Percentiles rank a stretch among this genome's conserved stretches.
phyloP scores from a whole-genome alignment of 2,797 vertebrate genomes.

The Helicolenus hilgendorfi region DNA sequence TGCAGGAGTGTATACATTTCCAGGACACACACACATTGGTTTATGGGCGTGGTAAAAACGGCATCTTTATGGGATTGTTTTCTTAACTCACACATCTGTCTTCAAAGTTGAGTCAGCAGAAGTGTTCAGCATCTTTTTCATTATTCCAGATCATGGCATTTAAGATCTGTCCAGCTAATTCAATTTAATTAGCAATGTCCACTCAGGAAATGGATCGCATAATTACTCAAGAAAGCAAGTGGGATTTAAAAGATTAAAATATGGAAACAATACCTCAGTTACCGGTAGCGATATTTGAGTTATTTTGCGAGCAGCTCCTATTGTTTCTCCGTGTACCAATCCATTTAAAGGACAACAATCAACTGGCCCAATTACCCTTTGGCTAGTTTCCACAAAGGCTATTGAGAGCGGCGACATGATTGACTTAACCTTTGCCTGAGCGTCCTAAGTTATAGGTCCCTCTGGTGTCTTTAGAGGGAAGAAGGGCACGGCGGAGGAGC shows the following conservation, averaged over 20 bases:
- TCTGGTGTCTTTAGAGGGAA: slow-evolving; percentile 48
- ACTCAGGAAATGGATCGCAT: slow-evolving; percentile 8
- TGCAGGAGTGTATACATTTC: slow-evolving; percentile 32
- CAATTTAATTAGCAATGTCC: slow-evolving; percentile 20
- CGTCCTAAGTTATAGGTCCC: slow-evolving; percentile 39
- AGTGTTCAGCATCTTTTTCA: slow-evolving; percentile 36
- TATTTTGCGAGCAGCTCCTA: background rate
- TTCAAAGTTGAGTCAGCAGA: slow-evolving; percentile 50
- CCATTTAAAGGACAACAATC: slow-evolving; percentile 51
- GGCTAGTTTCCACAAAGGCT: slow-evolving; percentile 55
- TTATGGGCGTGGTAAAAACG: background rate
- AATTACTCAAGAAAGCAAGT: background rate
- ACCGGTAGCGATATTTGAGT: background rate
- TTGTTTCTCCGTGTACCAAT: background rate
- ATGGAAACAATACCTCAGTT: background rate
- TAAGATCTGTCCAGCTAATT: slow-evolving; percentile 30
- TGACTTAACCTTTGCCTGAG: slow-evolving; percentile 80
- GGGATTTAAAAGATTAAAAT: slow-evolving; percentile 23
- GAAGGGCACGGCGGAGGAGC: slow-evolving; percentile 19
- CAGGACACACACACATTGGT: background rate
- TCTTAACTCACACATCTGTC: slow-evolving; percentile 45
- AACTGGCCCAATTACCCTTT: slow-evolving; percentile 60
- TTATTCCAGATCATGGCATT: slow-evolving; percentile 29
- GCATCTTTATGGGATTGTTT: slow-evolving; percentile 53
- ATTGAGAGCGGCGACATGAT: slow-evolving; percentile 60